Base-by-base conservation (phyloP, 2,888 invertebrate species). In the Iselma pallidipennis region DNA sequence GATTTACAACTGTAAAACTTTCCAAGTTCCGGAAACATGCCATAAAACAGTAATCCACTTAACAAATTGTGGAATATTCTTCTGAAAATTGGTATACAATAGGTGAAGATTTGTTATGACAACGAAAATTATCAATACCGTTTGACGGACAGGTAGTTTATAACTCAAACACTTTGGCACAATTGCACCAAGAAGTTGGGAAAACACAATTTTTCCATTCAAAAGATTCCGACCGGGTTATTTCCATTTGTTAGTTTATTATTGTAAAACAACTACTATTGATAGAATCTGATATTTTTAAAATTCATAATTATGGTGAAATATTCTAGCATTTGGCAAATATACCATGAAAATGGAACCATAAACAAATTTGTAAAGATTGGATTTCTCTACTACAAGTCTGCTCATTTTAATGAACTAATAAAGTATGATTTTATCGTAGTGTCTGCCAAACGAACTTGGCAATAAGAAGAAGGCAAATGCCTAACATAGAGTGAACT, bases 391-490 rank as follows among this genome's bases (percentile, higher is more conserved):
- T 21, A 45, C 45, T 9, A 45, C 21, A 45, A 45, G 45, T 45
- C 28, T 26, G 9, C 14, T 16, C 9, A 21, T 57, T 58, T 25
- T 58, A 58, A 58, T 53, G 58, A 58, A 52, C 52, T 45, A 53
- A 53, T 58, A 58, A 58, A 58, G n/a, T 42, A 58, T 21, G 58
- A 58, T 58, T 29, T 53, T 58, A 58, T 58, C 58, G 29, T n/a
- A 25, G 21, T 31, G 58, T 42, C 45, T 58, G 58, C 53, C 58
- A 58, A 53, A 58, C 33, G 49, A 53, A 53, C 21, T 58, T 58
- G 58, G 53, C 58, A 53, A 19, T 45, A 21, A 48, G 31, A 53
- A 53, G 53, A 55, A 29, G 6, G 19, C 21, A n/a, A 55, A 54
- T 25, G 33, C 16, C 29, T 31, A 14, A 23, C 12, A 19, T 10